Conservation (phyloP, 1,140 invertebrate species). For the Dysdera silvatica region DNA sequence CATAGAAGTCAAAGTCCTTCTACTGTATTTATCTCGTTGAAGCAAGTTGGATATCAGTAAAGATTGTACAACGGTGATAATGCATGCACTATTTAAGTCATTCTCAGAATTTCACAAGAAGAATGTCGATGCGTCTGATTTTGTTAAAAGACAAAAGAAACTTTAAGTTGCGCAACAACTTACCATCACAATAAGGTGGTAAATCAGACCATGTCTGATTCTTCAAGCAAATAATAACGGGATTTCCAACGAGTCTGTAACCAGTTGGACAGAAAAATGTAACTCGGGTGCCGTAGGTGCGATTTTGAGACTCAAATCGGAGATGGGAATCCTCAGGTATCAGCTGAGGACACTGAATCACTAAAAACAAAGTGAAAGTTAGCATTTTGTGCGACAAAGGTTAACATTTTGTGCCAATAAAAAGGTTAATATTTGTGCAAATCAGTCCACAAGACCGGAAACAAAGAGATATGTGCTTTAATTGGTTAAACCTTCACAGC, state of each 20-base stretch:
- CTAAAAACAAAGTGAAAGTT: conserved; percentile 43
- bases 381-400: neutral
- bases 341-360: conserved; percentile 52
- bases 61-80: too few relatives aligned
- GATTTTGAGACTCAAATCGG: conserved; percentile 53
- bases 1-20: too few relatives aligned
- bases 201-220: conserved; percentile 61
- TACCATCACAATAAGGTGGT: conserved; percentile 31
- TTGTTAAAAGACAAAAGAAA: neutral
- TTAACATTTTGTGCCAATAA: neutral
- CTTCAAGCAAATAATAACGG: conserved; percentile 64
- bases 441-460: neutral
- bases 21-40: too few relatives aligned
- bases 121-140: too few relatives aligned
- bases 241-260: conserved; percentile 60
- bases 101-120: too few relatives aligned
- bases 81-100: too few relatives aligned
- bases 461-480: neutral
- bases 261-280: conserved; percentile 75
- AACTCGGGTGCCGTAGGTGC: conserved; percentile 58
- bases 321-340: conserved; percentile 50
- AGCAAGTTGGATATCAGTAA: too few relatives aligned
- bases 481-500: conserved; percentile 30
- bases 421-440: neutral
- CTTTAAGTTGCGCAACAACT: neutral